A percentile compares a stretch with the other conserved stretches of the same genome.
These are phyloP conservation scores for Scaptomyza graminum DNA, from an alignment of 1,140 invertebrate species.

Conservation along the genomic window DNA sequence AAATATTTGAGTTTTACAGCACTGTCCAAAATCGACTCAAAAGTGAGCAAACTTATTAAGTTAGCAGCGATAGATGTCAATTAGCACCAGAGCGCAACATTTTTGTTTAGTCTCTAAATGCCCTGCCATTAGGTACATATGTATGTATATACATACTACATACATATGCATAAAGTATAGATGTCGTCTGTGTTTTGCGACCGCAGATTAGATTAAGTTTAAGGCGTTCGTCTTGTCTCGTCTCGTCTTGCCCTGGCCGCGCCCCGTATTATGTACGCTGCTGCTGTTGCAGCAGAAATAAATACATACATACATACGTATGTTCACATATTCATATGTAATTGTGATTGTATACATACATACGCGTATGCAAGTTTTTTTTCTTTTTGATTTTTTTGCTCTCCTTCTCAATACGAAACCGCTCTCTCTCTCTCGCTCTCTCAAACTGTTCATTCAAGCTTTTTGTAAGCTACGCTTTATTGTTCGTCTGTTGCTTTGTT, in stretches of 20 bases:
- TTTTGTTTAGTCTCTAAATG: slow-evolving; percentile 25
- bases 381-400: slow-evolving; percentile 12
- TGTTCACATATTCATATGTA: slow-evolving; percentile 2
- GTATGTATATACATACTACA: slow-evolving; percentile 9
- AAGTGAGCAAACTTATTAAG: slow-evolving; percentile 40
- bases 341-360: neutral
- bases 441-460: slow-evolving; percentile 61
- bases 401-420: slow-evolving; percentile 18
- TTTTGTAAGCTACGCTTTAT: slow-evolving; percentile 71
- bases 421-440: slow-evolving; percentile 5
- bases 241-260: slow-evolving; percentile 21
- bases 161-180: slow-evolving; percentile 24
- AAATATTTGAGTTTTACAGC: slow-evolving; percentile 54
- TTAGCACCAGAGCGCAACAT: slow-evolving; percentile 71
- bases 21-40: slow-evolving; percentile 43
- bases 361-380: slow-evolving; percentile 13
- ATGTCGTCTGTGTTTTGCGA: slow-evolving; percentile 50
- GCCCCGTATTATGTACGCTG: slow-evolving; percentile 12
- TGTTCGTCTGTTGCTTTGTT: slow-evolving; percentile 66
- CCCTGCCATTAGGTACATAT: neutral
- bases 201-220: slow-evolving; percentile 78
- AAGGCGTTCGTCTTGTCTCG: slow-evolving; percentile 54
- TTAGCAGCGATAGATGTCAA: slow-evolving; percentile 60
- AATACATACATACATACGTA: slow-evolving; percentile 4
- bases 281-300: slow-evolving; percentile 28